Evolutionary conservation across 2,797 vertebrate species (phyloP).

Genomic region (Liasis olivaceus): DNA sequence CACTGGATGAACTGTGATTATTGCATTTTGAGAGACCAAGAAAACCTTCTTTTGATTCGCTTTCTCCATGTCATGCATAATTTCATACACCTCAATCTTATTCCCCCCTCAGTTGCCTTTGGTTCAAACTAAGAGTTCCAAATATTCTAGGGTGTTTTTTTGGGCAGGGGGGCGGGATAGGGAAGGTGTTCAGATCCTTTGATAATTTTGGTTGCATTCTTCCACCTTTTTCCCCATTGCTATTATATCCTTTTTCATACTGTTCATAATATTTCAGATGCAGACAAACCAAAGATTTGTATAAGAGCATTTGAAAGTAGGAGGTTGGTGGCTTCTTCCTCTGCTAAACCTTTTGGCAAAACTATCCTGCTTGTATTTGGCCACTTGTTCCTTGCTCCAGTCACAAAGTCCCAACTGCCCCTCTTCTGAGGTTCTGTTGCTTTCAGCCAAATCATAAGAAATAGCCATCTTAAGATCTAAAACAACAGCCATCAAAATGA

Average conservation of each 20-base stretch:
- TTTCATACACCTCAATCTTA: not conserved
- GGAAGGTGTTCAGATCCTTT: not conserved
- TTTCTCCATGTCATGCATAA: not conserved
- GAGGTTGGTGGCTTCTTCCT: not conserved
- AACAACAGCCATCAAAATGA: not conserved
- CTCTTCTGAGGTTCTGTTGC: not conserved
- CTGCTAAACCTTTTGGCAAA: not conserved
- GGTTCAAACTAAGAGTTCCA: not conserved
- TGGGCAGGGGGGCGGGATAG: not conserved
- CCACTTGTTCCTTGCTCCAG: not conserved
- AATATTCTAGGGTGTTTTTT: too few species aligned
- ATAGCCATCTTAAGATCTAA: not conserved
- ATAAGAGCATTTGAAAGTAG: not conserved
- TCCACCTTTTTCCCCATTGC: not conserved
- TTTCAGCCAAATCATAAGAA: not conserved
- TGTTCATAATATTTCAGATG: not conserved
- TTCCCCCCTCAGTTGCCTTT: not conserved
- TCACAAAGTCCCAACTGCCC: not conserved
- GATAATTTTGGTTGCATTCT: not conserved
- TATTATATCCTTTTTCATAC: not conserved
- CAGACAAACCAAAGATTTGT: not conserved
- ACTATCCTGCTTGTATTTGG: not conserved
- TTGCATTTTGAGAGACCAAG: not conserved
- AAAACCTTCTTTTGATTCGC: not conserved
- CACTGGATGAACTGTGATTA: not conserved